phyloP scores from a whole-genome alignment of 2,113 vertebrate species.

The Ctenodactylus gundi region DNA sequence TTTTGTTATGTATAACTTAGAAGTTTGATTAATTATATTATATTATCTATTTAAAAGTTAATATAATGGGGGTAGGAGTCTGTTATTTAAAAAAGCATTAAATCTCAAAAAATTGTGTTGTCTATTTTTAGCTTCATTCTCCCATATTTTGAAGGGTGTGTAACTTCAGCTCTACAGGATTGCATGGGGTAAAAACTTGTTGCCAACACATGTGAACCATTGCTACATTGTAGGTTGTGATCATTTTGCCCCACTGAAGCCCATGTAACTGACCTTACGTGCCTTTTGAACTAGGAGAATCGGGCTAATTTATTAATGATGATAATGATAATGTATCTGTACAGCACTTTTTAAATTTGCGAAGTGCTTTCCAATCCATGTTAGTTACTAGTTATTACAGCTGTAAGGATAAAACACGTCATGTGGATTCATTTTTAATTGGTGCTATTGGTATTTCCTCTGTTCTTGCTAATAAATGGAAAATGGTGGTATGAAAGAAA shows the following conservation, averaged over 20 bases:
- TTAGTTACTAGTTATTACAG: slow-evolving; percentile 81
- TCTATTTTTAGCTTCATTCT: slow-evolving; percentile 79
- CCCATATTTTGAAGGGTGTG: slow-evolving; percentile 81
- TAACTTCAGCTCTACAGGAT: slow-evolving; percentile 80
- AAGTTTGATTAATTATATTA: slow-evolving; percentile 74
- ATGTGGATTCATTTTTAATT: slow-evolving; percentile 81
- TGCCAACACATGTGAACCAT: slow-evolving; percentile 75
- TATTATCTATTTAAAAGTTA: slow-evolving; percentile 67
- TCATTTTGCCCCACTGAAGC: slow-evolving; percentile 79
- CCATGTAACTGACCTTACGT: slow-evolving; percentile 82
- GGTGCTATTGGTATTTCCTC: slow-evolving; percentile 81
- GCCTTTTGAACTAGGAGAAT: slow-evolving; percentile 82
- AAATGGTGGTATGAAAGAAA: slow-evolving; percentile 79
- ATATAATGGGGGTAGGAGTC: slow-evolving; percentile 73
- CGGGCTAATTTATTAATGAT: slow-evolving; percentile 79
- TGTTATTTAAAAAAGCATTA: slow-evolving; percentile 72
- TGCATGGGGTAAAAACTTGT: slow-evolving; percentile 79
- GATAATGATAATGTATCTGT: slow-evolving; percentile 76
- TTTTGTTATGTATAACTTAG: slow-evolving; percentile 69
- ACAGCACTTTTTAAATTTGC: slow-evolving; percentile 77
- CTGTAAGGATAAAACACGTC: slow-evolving; percentile 79
- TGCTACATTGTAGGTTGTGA: slow-evolving; percentile 78
- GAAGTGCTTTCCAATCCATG: slow-evolving; percentile 80
- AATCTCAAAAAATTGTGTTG: slow-evolving; percentile 65
- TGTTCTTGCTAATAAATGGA: slow-evolving; percentile 82